Evolutionary conservation across 2,797 vertebrate species (phyloP).

Genomic region (Botia almorhae): DNA sequence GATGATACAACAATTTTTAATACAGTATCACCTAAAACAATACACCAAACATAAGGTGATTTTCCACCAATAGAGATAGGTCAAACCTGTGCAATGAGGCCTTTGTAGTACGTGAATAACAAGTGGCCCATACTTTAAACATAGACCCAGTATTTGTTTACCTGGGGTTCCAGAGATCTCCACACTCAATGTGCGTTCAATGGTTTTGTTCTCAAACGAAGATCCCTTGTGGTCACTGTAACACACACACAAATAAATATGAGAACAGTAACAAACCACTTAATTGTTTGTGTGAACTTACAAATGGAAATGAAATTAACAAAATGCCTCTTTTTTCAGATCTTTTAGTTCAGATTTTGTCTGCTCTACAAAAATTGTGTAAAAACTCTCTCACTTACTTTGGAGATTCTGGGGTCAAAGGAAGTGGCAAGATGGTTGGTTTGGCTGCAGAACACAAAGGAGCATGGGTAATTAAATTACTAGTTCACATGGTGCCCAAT

Average conservation of each 20-base stretch:
- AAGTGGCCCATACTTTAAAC: constrained; percentile 48
- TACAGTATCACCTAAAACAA: constrained; percentile 50
- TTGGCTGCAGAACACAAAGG: constrained; percentile 93
- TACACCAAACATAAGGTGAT: constrained; percentile 49
- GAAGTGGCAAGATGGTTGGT: constrained; percentile 99
- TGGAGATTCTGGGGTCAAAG: constrained; percentile 99
- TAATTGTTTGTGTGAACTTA: constrained; percentile 77
- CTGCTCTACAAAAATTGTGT: constrained; percentile 83
- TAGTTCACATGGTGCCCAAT: constrained; percentile 76
- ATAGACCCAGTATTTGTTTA: constrained; percentile 69
- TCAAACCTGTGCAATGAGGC: constrained; percentile 52
- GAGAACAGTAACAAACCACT: constrained; percentile 69
- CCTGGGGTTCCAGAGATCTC: constrained; percentile 99
- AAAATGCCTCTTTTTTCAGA: constrained; percentile 77
- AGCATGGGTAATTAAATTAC: constrained; percentile 86
- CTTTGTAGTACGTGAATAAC: constrained; percentile 70
- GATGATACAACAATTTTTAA: constrained; percentile 46
- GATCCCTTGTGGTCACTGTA: constrained; percentile 99
- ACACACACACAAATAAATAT: constrained; percentile 79
- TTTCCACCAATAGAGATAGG: constrained; percentile 43
- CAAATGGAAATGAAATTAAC: constrained; percentile 81
- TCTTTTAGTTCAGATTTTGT: constrained; percentile 63
- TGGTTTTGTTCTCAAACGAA: constrained; percentile 99
- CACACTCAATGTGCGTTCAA: constrained; percentile 99
- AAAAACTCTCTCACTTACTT: constrained; percentile 99